Base-by-base conservation (phyloP, 2,113 vertebrate species). In the Agapornis roseicollis region DNA sequence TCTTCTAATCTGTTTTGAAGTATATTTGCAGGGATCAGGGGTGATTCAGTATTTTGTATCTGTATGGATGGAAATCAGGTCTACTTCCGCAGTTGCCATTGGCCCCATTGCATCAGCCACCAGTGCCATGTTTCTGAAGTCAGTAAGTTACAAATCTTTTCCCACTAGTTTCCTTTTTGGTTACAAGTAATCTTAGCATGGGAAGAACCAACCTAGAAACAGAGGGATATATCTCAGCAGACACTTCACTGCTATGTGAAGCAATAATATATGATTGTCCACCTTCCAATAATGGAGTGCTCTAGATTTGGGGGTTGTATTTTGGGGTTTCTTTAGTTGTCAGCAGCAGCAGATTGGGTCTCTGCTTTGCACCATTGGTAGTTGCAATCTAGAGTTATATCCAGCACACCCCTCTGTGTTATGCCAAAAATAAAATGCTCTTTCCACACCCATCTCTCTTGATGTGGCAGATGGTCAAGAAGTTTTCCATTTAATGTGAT, bases 1-100 rank as follows among this genome's bases (percentile, higher is more conserved):
- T 93, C 93, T 97, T 96, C 94, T 96, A 91, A 87, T 84, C 88
- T 94, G 85, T 96, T 97, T 76, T 91, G 90, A 97, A 95, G 74
- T 95, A 84, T 95, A 93, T 87, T 97, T 97, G 96, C 96, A 97
- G 96, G 92, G 93, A 95, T 81, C 72, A 69, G 96, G 88, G 93
- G 96, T 94, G 94, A 93, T 94, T 96, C 96, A 95, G 95, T 96
- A 82, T 97, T 95, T 96, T 95, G 60, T 87, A 63, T 93, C 83
- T 8, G 25, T 89, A 72, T 73, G 72, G 94, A 70, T 88, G 83
- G 91, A 96, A 89, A 92, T 88, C 53, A 37, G 89, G 87, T 82
- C 87, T 85, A n/a, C 85, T 97, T 94, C 93, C 93, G 92, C 90
- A 96, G 90, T 94, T 97, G 89, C 83, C 85, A 79, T 68, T 81